A percentile compares a stretch with the other conserved stretches of the same genome.
phyloP scores from a whole-genome alignment of 2,888 invertebrate species.

The Chorisops tibialis region DNA sequence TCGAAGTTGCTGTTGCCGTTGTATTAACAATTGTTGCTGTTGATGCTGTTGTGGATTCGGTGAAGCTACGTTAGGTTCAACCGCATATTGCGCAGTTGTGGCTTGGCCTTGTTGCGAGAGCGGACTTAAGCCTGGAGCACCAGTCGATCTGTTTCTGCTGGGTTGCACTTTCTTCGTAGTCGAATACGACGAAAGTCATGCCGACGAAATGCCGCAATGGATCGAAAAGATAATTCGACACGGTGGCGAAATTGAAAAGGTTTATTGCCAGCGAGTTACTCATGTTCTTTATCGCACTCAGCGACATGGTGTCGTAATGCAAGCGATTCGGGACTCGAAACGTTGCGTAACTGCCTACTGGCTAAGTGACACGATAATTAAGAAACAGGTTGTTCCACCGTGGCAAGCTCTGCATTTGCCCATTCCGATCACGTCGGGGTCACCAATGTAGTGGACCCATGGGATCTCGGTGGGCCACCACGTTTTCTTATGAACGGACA shows the following conservation, averaged over 20 bases:
- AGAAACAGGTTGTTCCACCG: constrained; percentile 84
- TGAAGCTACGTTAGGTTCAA: constrained; percentile 36
- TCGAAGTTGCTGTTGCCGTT: constrained; percentile 46
- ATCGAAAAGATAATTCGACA: constrained; percentile 70
- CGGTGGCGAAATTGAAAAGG: constrained; percentile 84
- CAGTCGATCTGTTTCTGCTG: constrained; percentile 82
- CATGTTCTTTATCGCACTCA: constrained; percentile 91
- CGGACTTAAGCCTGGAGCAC: constrained; percentile 54
- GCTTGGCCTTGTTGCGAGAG: constrained; percentile 39
- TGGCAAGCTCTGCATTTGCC: constrained; percentile 94
- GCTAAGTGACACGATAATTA: constrained; percentile 86
- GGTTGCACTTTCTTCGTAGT: constrained; percentile 91
- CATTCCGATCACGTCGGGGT: constrained; percentile 60
- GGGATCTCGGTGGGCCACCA: no score
- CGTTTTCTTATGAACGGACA: no score
- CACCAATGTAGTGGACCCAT: no score
- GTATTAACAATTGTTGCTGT: constrained; percentile 53
- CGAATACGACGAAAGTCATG: constrained; percentile 72
- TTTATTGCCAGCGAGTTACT: constrained; percentile 82
- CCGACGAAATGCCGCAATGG: constrained; percentile 63
- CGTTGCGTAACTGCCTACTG: constrained; percentile 80
- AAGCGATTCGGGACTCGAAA: constrained; percentile 65
- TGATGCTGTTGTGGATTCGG: constrained; percentile 39
- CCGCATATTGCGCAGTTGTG: constrained; percentile 34
- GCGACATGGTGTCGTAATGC: constrained; percentile 85